Conservation (phyloP, 1,140 invertebrate species). For the Penaeus vannamei region DNA sequence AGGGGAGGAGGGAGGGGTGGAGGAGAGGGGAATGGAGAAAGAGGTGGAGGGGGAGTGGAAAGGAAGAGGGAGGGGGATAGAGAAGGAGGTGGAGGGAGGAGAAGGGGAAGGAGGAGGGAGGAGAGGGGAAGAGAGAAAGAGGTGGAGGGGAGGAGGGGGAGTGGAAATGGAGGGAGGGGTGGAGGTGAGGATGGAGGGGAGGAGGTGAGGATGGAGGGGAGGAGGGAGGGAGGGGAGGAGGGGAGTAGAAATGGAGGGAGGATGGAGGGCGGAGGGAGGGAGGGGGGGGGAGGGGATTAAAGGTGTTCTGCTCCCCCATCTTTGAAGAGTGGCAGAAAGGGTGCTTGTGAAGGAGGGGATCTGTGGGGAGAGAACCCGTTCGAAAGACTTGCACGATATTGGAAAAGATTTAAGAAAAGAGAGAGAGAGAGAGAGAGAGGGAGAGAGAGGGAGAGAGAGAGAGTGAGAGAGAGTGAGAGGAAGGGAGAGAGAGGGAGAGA, state of each 20-base stretch:
- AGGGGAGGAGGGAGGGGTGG: too few species aligned
- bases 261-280: not conserved
- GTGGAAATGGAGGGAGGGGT: not conserved
- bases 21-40: not conserved
- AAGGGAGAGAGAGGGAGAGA: too few species aligned
- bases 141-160: not conserved
- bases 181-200: not conserved
- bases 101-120: too few species aligned
- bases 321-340: too few species aligned
- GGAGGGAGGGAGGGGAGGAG: not conserved
- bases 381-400: too few species aligned
- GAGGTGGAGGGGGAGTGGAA: too few species aligned
- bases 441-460: conserved; percentile 8
- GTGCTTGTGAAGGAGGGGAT: too few species aligned
- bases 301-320: too few species aligned
- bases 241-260: not conserved
- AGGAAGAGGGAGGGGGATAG: too few species aligned
- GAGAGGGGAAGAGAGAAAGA: not conserved
- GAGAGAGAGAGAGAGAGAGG: conserved; percentile 30
- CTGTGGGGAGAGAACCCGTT: too few species aligned
- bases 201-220: not conserved
- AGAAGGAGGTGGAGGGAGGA: not conserved
- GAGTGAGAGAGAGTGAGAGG: not conserved
- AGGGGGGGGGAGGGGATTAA: not conserved
- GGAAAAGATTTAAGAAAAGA: not conserved